Conservation (phyloP, 2,888 invertebrate genomes). For the Himalopsyche tibetana region DNA sequence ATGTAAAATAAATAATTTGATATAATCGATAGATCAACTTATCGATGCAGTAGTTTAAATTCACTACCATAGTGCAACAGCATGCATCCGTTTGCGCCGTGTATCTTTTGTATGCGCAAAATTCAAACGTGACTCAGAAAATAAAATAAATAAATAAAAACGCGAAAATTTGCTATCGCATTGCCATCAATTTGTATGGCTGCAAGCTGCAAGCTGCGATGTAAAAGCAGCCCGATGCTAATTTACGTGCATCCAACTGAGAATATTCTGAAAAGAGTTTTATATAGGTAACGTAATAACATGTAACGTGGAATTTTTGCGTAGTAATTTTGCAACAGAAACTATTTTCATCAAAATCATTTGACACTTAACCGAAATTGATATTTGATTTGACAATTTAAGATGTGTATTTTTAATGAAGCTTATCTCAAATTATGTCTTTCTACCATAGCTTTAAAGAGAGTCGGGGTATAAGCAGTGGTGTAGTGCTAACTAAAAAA, state of each 20-base stretch:
- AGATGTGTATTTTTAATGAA: too few relatives aligned
- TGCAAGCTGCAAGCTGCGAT: neutral
- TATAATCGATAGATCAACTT: neutral
- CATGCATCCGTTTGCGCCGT: slow-evolving; percentile 2
- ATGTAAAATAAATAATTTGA: too few relatives aligned
- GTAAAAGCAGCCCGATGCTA: neutral
- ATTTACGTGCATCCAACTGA: neutral
- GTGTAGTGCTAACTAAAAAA: too few relatives aligned
- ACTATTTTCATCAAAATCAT: too few relatives aligned
- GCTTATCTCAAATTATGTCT: too few relatives aligned
- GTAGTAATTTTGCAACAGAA: too few relatives aligned
- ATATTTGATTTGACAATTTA: too few relatives aligned
- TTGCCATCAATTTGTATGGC: neutral
- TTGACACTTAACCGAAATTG: too few relatives aligned
- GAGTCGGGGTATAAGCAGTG: too few relatives aligned
- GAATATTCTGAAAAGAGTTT: neutral
- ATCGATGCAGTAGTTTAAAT: neutral
- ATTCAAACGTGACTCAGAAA: neutral
- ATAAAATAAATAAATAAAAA: slow-evolving; percentile 28
- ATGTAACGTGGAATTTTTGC: too few relatives aligned
- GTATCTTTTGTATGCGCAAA: slow-evolving; percentile 16
- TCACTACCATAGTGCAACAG: neutral
- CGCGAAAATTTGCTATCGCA: neutral
- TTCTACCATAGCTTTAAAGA: too few relatives aligned
- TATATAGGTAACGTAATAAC: too few relatives aligned